Evolutionary conservation across 2,888 invertebrate species (phyloP).

Genomic region (Lithophane ornitopus): DNA sequence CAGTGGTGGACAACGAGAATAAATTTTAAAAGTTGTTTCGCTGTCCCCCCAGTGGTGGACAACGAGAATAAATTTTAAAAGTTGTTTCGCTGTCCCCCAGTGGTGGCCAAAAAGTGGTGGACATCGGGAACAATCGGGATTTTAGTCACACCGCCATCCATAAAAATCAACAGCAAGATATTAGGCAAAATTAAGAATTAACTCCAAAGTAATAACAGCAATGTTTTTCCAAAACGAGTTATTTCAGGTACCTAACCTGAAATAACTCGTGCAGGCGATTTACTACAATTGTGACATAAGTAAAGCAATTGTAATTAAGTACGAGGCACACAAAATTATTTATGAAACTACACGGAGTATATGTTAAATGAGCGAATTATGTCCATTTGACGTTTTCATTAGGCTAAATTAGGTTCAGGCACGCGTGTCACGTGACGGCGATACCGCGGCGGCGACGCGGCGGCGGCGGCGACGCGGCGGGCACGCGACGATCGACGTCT

Average conservation of each 20-base stretch:
- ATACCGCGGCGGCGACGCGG: constrained; percentile 18
- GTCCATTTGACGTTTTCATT: constrained; percentile 70
- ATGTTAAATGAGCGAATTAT: constrained; percentile 64
- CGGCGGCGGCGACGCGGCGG: constrained; percentile 23
- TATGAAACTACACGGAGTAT: constrained; percentile 40
- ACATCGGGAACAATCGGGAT: too few species aligned
- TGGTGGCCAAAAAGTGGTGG: too few species aligned
- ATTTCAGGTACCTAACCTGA: not conserved
- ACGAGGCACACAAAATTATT: constrained; percentile 43
- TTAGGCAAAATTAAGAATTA: not conserved
- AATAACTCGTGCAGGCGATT: constrained; percentile 16
- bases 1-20: too few species aligned
- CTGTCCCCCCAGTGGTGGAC: too few species aligned
- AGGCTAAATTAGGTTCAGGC: constrained; percentile 63
- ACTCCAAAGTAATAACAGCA: not conserved
- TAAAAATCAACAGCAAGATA: not conserved
- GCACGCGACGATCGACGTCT: constrained; percentile 35
- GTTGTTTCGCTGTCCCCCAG: too few species aligned
- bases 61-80: too few species aligned
- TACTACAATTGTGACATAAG: constrained; percentile 47
- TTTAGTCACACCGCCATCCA: not conserved
- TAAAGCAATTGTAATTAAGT: constrained; percentile 49
- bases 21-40: too few species aligned
- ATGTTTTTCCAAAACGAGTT: constrained; percentile 25
- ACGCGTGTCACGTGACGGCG: constrained; percentile 46